Evolutionary conservation across 2,797 vertebrate species (phyloP), one percentile per base, ranked within the genome.

Genomic region (Austrolebias charrua): DNA sequence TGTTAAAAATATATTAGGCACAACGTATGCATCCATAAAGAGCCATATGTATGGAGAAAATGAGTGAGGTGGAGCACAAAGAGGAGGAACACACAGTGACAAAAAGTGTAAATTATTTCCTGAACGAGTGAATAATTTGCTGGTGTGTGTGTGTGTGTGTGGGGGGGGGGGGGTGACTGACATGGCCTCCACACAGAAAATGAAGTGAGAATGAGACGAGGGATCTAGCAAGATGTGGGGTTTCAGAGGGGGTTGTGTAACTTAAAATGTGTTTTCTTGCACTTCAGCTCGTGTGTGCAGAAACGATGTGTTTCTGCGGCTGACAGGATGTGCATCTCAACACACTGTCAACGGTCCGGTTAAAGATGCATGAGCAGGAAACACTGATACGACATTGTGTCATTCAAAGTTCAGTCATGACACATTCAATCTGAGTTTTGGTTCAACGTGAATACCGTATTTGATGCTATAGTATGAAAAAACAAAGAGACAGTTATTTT

Each of bases 141-240:
- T 24, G 24, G 24, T 35, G 51, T 20, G 29, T 24, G 9, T 47
- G 15, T 16, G 35, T 38, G 35, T 38, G 35, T 11, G 35, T 38
- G 35, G 35, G 31, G 31, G 31, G 31, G 6, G 31, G 2, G 31
- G 31, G 31, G 31, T 2, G 31, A 5, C 68, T 79, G 82, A 85
- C 76, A 76, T 84, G 85, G 78, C 88, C 82, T 72, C 78, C 64
- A 86, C 83, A 79, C 63, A 78, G 64, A 70, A 74, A 70, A 64
- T 42, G 58, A 58, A 73, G 86, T 28, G 20, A 73, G 78, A 76
- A 72, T 31, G 43, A 76, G 77, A 66, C 13, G 61, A 84, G 69
- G 49, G 47, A 71, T 63, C 40, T 42, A 46, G 61, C 11, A 4
- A 58, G 53, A 65, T 63, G 58, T 18, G 35, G 53, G 16, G 47